phyloP scores from a whole-genome alignment of 2,888 invertebrate genomes.

The Dynastes hyllus region DNA sequence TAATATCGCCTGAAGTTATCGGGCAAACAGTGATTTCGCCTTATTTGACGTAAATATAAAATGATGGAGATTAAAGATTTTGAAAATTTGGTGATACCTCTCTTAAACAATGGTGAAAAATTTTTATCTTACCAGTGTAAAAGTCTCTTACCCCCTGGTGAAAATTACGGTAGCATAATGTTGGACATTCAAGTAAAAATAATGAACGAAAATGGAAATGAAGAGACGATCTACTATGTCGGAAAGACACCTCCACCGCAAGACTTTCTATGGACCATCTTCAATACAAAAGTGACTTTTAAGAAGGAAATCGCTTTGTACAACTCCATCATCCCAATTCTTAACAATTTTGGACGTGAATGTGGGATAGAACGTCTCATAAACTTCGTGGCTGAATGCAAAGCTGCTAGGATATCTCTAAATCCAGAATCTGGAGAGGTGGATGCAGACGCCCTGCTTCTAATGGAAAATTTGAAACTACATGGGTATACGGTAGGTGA shows the following conservation, averaged over 20 bases:
- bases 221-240: slow-evolving; percentile 69
- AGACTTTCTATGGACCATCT: slow-evolving; percentile 70
- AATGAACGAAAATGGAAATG: slow-evolving; percentile 32
- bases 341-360: slow-evolving; percentile 70
- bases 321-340: slow-evolving; percentile 68
- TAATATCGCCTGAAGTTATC: neutral
- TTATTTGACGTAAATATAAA: no score
- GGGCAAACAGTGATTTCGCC: neutral
- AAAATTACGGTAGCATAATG: slow-evolving; percentile 76
- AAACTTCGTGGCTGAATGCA: slow-evolving; percentile 70
- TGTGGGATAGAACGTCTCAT: slow-evolving; percentile 67
- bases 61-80: slow-evolving; percentile 39
- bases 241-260: slow-evolving; percentile 74
- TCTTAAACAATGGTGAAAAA: slow-evolving; percentile 26
- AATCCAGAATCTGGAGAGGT: slow-evolving; percentile 62
- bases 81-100: slow-evolving; percentile 29
- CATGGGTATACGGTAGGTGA: slow-evolving; percentile 70
- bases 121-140: slow-evolving; percentile 61
- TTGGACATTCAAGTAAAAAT: slow-evolving; percentile 64
- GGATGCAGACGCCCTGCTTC: slow-evolving; percentile 73
- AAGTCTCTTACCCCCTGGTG: slow-evolving; percentile 72
- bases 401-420: slow-evolving; percentile 70
- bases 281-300: slow-evolving; percentile 72
- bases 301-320: slow-evolving; percentile 74
- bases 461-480: slow-evolving; percentile 73